Conservation (phyloP, 2,797 vertebrate species). For the Etheostoma perlongum region DNA sequence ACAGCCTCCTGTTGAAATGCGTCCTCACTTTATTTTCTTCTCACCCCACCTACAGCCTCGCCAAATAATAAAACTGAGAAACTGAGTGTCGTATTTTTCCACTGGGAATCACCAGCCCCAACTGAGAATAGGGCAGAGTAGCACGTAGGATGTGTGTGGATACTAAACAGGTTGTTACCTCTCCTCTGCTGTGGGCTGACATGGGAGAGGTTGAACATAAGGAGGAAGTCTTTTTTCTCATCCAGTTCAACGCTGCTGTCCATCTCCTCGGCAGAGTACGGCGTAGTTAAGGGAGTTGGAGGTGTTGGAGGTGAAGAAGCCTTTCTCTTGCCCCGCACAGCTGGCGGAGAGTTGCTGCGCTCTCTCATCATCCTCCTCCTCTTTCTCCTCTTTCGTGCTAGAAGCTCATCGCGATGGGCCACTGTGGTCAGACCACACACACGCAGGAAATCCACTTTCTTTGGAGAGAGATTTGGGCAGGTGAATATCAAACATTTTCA, state of each 20-base stretch:
- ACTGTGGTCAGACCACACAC: constrained; percentile 91
- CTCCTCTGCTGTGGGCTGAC: constrained; percentile 90
- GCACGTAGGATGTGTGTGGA: constrained; percentile 39
- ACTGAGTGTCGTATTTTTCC: constrained; percentile 21
- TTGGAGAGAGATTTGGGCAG: constrained; percentile 22
- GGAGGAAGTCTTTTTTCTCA: constrained; percentile 93
- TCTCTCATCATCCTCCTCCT: constrained; percentile 92
- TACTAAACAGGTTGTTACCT: constrained; percentile 81
- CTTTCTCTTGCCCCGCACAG: constrained; percentile 86
- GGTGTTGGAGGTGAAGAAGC: constrained; percentile 79
- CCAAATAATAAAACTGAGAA: constrained; percentile 34
- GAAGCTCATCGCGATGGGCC: constrained; percentile 89
- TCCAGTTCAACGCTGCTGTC: constrained; percentile 90
- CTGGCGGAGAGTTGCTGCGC: constrained; percentile 88
- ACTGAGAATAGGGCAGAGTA: constrained; percentile 34
- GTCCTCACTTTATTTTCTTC: constrained; percentile 43
- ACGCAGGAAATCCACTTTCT: constrained; percentile 93
- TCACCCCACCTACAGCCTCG: constrained; percentile 42
- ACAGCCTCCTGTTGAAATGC: constrained; percentile 25
- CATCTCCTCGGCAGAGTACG: constrained; percentile 92
- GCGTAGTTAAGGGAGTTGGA: constrained; percentile 85
- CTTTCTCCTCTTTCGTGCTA: constrained; percentile 89
- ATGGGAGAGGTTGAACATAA: constrained; percentile 90
- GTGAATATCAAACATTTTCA: constrained; percentile 17
- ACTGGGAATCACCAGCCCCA: constrained; percentile 31